Evolutionary conservation across 2,113 vertebrate species (phyloP), one percentile per base, ranked within the genome.

Genomic region (Motacilla alba): DNA sequence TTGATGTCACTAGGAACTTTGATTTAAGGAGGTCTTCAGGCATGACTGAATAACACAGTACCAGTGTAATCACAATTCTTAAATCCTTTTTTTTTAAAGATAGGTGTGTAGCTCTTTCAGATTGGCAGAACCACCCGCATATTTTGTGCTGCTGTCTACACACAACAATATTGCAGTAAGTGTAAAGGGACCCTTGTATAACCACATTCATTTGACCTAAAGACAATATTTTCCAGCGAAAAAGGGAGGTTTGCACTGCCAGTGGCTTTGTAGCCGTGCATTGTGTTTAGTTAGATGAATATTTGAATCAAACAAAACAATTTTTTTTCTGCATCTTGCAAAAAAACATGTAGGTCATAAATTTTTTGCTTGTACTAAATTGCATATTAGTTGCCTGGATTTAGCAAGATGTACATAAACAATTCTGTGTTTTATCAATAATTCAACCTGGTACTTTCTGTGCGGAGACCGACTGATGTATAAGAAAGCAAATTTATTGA

Each of bases 1-100:
- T 26, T 60, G 63, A 70, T 92, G 49, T 37, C 63, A 26, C 18
- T 37, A 26, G 50, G 30, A 91, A 8, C 84, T 95, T 89, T 80
- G 64, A 60, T 87, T 95, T 88, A 81, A 87, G 72, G 62, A 77
- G 28, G 47, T 91, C 73, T 96, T 83, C 55, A 89, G 58, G 78
- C 82, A 58, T 76, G 82, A 72, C 52, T 77, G 64, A 92, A 43
- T 83, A 63, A 91, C 67, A 88, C 62, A 93, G 90, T 89, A 91
- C 77, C 92, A 67, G 53, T 87, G 90, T 66, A 72, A 72, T 95
- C 72, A n/a, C 77, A 88, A 55, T 91, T 94, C 75, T 94, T 81
- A 43, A 83, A 83, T 93, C 0, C 10, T 72, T 63, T 96, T 96
- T 95, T 26, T 26, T 31, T 15, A 19, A 33, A 74, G 67, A 22